Base-by-base conservation (phyloP, 2,888 invertebrate genomes). In the Phaonia tiefii region DNA sequence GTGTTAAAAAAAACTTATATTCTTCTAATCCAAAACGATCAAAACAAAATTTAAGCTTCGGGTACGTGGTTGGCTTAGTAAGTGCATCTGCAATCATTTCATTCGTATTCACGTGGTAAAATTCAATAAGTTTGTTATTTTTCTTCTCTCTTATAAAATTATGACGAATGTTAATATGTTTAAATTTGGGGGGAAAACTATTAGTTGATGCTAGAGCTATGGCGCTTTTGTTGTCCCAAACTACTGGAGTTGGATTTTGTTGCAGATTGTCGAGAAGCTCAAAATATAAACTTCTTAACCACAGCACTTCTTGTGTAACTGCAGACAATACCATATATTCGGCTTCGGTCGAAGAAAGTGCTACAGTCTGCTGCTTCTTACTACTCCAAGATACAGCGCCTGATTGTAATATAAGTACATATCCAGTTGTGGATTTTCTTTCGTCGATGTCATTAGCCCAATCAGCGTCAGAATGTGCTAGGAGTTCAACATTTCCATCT, bases 291-390 rank as follows among this genome's bases (percentile, higher is more conserved):
- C 70, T 49, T 58, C 75, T 58, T 31, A 83, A 8, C 73, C 76
- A 79, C 13, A 76, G 15, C 20, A 73, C 74, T 69, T 83, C 82
- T 31, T 80, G 82, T 2, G 66, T 65, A 0, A 78, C 78, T n/a
- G 77, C 51, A 7, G 75, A 60, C 49, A 80, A 8, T 0, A 79
- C 70, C 76, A 83, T 81, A 26, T 76, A 84, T 44, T 84, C 80
- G 1, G 84, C 82, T 37, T 83, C 81, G 0, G 83, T 74, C 15
- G 78, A 77, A 8, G 83, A 83, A n/a, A 83, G 65, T 0, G 82
- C 76, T 0, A 83, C 75, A 44, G 79, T 83, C 13, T 67, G 66
- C 26, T 83, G 82, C 1, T 66, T 44, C 22, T 79, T 80, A 13
- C 73, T 73, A 10, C 51, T 71, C 80, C 84, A 84, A 15, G 77